Percentiles rank a stretch among this genome's conserved stretches.
These are phyloP conservation scores for Bombyx mandarina DNA, from an alignment of 1,140 invertebrate genomes.

Conservation along the genomic window DNA sequence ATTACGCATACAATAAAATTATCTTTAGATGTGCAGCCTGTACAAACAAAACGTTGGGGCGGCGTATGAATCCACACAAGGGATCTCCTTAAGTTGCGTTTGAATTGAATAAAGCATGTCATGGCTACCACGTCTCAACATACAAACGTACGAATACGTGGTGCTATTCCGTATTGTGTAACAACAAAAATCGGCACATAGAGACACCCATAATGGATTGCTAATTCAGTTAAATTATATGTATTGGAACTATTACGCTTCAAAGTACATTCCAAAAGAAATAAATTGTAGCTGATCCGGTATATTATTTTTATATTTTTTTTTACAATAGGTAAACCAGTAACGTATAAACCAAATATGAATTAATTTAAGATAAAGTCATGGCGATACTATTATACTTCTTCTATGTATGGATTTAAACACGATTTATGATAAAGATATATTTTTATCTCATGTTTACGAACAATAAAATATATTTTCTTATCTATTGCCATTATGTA, in stretches of 20 bases:
- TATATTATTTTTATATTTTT: too few relatives aligned
- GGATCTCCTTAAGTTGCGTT: constrained; percentile 28
- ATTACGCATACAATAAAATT: too few relatives aligned
- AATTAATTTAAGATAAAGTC: too few relatives aligned
- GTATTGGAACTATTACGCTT: background rate
- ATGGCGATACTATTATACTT: too few relatives aligned
- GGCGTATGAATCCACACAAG: constrained; percentile 25
- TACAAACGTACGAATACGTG: constrained; percentile 22
- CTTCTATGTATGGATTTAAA: too few relatives aligned
- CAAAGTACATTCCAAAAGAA: background rate
- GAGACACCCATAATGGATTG: background rate
- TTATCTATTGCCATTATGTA: too few relatives aligned
- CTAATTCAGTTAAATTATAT: background rate
- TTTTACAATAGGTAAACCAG: too few relatives aligned
- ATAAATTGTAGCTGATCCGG: too few relatives aligned
- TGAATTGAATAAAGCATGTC: constrained; percentile 40
- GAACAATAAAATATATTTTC: too few relatives aligned
- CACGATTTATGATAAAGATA: too few relatives aligned
- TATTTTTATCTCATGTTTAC: too few relatives aligned
- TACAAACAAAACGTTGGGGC: constrained; percentile 15
- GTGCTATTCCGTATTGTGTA: constrained; percentile 35
- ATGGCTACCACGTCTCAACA: constrained; percentile 38
- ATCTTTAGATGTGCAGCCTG: constrained; percentile 15
- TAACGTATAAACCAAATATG: too few relatives aligned
- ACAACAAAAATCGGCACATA: constrained; percentile 28